Percentiles rank a stretch among this genome's conserved stretches.
Evolutionary conservation across 1,140 invertebrate genomes (phyloP).

Genomic region (Nymphalis io): DNA sequence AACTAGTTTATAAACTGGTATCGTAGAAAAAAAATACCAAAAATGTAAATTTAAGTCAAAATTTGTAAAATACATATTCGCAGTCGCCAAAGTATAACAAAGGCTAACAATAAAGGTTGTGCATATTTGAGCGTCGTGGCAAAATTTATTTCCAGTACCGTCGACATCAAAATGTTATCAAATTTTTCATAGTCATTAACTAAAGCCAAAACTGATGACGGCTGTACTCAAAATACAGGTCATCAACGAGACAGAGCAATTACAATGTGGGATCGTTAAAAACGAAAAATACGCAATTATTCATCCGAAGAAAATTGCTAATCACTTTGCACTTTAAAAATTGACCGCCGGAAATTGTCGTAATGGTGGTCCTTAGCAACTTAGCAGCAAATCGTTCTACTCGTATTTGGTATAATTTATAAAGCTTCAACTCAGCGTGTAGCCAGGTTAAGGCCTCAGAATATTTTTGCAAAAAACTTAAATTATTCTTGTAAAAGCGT

Average conservation of each 20-base stretch:
- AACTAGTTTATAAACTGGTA: no score
- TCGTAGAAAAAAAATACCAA: not conserved
- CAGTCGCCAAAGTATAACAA: not conserved
- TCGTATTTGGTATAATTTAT: not conserved
- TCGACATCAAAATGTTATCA: not conserved
- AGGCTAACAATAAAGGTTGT: conserved; percentile 3
- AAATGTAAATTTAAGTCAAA: not conserved
- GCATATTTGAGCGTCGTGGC: not conserved
- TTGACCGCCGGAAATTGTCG: conserved; percentile 16
- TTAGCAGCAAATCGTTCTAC: conserved; percentile 14
- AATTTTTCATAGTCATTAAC: not conserved
- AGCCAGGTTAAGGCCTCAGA: not conserved
- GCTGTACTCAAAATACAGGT: conserved; percentile 8
- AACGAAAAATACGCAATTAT: conserved; percentile 7
- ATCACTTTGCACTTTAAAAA: conserved; percentile 32
- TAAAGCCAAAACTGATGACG: not conserved
- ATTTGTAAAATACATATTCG: not conserved
- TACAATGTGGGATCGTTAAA: conserved; percentile 4
- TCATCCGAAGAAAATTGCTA: conserved; percentile 23
- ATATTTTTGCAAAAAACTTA: not conserved
- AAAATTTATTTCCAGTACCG: conserved; percentile 5
- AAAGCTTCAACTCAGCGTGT: not conserved
- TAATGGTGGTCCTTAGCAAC: conserved; percentile 17
- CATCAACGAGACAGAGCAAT: not conserved
- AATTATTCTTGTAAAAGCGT: no score